Evolutionary conservation across 2,888 invertebrate genomes (phyloP).

Genomic region (Yponomeuta plumbellus): DNA sequence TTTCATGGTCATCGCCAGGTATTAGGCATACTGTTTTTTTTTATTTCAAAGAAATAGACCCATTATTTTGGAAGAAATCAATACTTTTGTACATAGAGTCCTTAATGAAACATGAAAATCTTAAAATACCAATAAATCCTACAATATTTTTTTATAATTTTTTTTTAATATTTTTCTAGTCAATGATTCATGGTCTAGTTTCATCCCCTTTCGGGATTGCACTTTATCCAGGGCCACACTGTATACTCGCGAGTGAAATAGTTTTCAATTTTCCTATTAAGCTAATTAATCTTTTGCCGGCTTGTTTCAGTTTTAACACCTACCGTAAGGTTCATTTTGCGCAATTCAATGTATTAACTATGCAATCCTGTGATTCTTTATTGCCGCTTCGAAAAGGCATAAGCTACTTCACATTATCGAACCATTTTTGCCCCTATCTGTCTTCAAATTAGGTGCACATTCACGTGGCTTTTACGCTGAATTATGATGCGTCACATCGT

Average conservation of each 20-base stretch:
- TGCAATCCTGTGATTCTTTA: slow-evolving; percentile 12
- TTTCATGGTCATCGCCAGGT: too few relatives aligned
- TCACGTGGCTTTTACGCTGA: background rate
- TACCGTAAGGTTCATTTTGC: slow-evolving; percentile 9
- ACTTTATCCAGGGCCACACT: too few relatives aligned
- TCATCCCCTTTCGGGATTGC: too few relatives aligned
- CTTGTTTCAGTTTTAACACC: slow-evolving; percentile 35
- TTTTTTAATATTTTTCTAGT: too few relatives aligned
- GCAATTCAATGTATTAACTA: slow-evolving; percentile 12
- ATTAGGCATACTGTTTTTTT: too few relatives aligned
- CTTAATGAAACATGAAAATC: too few relatives aligned
- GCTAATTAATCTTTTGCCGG: slow-evolving; percentile 54
- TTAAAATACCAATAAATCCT: too few relatives aligned
- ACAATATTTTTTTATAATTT: too few relatives aligned
- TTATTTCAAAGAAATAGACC: too few relatives aligned
- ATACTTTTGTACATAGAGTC: too few relatives aligned
- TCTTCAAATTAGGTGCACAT: background rate
- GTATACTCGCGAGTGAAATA: background rate
- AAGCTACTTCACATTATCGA: background rate
- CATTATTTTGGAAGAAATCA: too few relatives aligned
- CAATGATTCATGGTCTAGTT: too few relatives aligned
- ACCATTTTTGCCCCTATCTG: background rate
- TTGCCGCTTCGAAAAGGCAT: background rate
- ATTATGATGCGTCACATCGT: background rate
- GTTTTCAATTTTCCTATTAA: slow-evolving; percentile 47